Evolutionary conservation across 2,888 invertebrate species (phyloP).

Genomic region (Macrophya annulata): DNA sequence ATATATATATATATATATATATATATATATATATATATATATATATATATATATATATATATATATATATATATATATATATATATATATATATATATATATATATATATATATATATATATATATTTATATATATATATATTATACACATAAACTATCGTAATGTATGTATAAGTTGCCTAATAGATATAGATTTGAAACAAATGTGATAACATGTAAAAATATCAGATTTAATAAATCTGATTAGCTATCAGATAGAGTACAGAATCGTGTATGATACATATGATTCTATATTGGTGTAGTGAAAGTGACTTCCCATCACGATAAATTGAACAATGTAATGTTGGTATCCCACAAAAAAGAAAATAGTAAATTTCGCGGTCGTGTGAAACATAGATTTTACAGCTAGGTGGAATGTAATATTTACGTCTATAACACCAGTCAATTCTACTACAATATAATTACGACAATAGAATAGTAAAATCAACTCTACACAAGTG

Average conservation of each 20-base stretch:
- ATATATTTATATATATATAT: too few relatives aligned
- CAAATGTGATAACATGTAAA: not conserved
- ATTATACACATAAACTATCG: not conserved
- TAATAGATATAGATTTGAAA: not conserved
- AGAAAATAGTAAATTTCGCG: not conserved
- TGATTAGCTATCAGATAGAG: too few relatives aligned
- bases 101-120: too few relatives aligned
- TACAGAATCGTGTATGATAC: not conserved
- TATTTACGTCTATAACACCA: not conserved
- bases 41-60: too few relatives aligned
- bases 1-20: too few relatives aligned
- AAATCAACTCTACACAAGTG: conserved; percentile 4
- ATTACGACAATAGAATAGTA: not conserved
- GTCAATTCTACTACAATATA: conserved; percentile 26
- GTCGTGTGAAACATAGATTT: not conserved
- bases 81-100: too few relatives aligned
- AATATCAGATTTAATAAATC: too few relatives aligned
- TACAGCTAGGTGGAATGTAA: not conserved
- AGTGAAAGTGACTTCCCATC: not conserved
- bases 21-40: too few relatives aligned
- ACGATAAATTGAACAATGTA: not conserved
- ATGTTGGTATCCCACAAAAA: not conserved
- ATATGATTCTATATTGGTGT: not conserved
- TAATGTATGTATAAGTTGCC: not conserved
- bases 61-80: too few relatives aligned